Evolutionary conservation across 2,797 vertebrate species (phyloP), one percentile per base, ranked within the genome.

Genomic region (Podargus strigoides): DNA sequence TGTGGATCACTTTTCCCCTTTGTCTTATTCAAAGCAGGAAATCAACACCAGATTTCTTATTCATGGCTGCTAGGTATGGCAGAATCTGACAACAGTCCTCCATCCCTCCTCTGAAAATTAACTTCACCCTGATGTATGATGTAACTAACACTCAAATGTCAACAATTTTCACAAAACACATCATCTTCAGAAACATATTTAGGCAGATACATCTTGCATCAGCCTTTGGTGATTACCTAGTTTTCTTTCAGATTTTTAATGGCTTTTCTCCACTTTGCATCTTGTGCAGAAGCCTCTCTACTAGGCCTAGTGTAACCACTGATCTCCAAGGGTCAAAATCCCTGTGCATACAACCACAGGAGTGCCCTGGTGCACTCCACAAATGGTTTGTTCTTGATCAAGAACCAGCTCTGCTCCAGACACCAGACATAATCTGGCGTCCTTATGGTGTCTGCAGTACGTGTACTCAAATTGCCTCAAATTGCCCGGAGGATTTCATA

Each of bases 261-360:
- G 62, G 32, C 55, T 1, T 1, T 68, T 80, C 27, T 73, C 27
- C 27, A n/a, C 23, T 24, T 52, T 14, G 24, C 2, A 2, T 49
- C 42, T 62, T 30, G 36, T 37, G 32, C 30, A 36, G 41, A 62
- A 79, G 27, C 16, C 36, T 37, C 41, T 73, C 22, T 46, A 3
- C 30, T 9, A 13, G 2, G 14, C 19, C 9, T 27, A 12, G 24
- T 12, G 42, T 14, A 24, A 39, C 18, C 9, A 3, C 49, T 50
- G 23, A 50, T 39, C 28, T 63, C 69, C 22, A 28, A 17, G 22
- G 59, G 37, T 41, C 26, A 17, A 27, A 34, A 64, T 41, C 13
- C 13, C 14, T 8, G 5, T 5, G 9, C 9, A 0, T 19, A 26
- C 28, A 74, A 8, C 42, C 28, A 7, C 3, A 4, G 36, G 32